Conservation (phyloP, 2,113 vertebrate species). For the Callospermophilus lateralis region DNA sequence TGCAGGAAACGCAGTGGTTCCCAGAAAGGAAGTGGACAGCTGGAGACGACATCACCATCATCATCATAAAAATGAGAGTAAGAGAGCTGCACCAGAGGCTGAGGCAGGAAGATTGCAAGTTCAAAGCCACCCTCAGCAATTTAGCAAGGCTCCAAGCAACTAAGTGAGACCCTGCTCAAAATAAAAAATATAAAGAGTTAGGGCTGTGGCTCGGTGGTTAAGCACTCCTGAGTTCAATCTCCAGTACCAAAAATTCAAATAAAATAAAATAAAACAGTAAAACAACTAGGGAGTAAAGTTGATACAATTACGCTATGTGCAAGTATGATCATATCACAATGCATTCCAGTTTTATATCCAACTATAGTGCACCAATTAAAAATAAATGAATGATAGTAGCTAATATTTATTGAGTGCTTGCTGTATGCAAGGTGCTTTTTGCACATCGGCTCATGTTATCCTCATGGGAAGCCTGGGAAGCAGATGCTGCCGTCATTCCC, state of each 20-base stretch:
- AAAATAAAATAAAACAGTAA: not conserved
- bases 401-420: not conserved
- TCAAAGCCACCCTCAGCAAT: not conserved
- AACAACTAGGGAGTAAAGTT: too few relatives aligned
- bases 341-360: too few relatives aligned
- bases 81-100: not conserved
- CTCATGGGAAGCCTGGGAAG: not conserved
- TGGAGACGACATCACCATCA: accelerated
- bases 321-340: too few relatives aligned
- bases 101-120: not conserved
- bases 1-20: not conserved
- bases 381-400: too few relatives aligned
- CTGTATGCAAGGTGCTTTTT: too few relatives aligned
- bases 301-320: too few relatives aligned
- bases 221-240: not conserved
- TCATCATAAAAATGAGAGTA: not conserved
- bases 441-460: not conserved
- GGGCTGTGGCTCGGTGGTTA: not conserved
- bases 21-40: not conserved
- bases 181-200: not conserved
- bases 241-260: too few relatives aligned
- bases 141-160: not conserved
- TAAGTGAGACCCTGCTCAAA: not conserved
- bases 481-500: not conserved
- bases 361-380: too few relatives aligned